These are phyloP conservation scores for Lutjanus campechanus DNA, from an alignment of 2,797 vertebrate genomes.

Conservation along the genomic window DNA sequence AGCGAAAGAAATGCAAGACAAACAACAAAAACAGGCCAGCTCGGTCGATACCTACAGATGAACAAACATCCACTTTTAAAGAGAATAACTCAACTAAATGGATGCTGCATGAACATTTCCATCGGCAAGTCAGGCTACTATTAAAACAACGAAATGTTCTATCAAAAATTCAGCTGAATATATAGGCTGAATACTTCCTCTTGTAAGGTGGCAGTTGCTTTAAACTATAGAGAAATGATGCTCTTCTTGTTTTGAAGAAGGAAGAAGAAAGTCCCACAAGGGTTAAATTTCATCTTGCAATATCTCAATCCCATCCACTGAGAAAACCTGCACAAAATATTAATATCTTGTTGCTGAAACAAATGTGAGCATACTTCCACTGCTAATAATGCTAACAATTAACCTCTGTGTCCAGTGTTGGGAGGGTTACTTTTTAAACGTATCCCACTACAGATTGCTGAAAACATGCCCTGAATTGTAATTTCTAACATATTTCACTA, in stretches of 20 bases:
- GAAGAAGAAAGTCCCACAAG: neutral
- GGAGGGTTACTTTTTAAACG: too few species aligned
- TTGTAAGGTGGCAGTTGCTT: neutral
- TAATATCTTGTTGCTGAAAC: neutral
- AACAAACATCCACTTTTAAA: constrained; percentile 21
- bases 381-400: neutral
- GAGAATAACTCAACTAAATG: constrained; percentile 1
- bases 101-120: constrained; percentile 8
- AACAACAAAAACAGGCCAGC: constrained; percentile 35
- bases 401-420: neutral
- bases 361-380: neutral
- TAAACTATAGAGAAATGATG: neutral
- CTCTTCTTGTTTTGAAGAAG: neutral
- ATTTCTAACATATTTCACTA: too few species aligned
- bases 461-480: too few species aligned
- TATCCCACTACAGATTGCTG: too few species aligned
- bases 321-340: neutral
- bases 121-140: neutral
- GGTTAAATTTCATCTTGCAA: neutral
- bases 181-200: neutral
- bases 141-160: neutral
- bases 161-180: neutral
- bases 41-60: constrained; percentile 1
- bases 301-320: neutral
- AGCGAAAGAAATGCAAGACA: constrained; percentile 29